phyloP scores from a whole-genome alignment of 2,797 vertebrate species.

The Gallirallus australis region DNA sequence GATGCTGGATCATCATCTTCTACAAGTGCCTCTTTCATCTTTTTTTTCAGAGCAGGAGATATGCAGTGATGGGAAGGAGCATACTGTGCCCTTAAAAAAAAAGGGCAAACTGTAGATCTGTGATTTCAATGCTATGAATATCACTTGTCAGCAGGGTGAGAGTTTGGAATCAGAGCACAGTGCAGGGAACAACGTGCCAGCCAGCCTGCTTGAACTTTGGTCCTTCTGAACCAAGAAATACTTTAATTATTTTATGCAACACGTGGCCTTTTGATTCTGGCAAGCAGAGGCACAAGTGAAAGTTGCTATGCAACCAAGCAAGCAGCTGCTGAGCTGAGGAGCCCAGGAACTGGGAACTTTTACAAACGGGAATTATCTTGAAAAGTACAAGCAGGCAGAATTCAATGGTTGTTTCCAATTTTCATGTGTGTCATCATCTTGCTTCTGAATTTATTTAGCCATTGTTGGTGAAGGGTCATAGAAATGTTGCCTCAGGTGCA shows the following conservation, averaged over 20 bases:
- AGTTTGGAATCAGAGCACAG: not conserved
- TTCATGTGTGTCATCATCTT: not conserved
- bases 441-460: not conserved
- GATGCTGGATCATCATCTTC: not conserved
- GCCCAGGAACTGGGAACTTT: not conserved
- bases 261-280: not conserved
- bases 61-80: not conserved
- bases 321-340: not conserved
- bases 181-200: not conserved
- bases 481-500: not conserved
- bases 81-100: not conserved
- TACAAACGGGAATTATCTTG: not conserved
- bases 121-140: not conserved
- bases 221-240: not conserved
- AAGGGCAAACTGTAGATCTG: slow-evolving; percentile 7
- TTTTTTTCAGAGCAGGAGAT: slow-evolving; percentile 42
- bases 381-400: not conserved
- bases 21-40: slow-evolving; percentile 29
- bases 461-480: not conserved
- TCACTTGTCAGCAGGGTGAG: not conserved
- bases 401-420: not conserved
- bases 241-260: slow-evolving; percentile 11
- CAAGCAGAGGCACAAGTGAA: not conserved
- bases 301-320: slow-evolving; percentile 5
- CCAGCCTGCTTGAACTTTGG: not conserved